Evolutionary conservation across 2,888 invertebrate species (phyloP), one percentile per base, ranked within the genome.

Genomic region (Melipona beecheii): DNA sequence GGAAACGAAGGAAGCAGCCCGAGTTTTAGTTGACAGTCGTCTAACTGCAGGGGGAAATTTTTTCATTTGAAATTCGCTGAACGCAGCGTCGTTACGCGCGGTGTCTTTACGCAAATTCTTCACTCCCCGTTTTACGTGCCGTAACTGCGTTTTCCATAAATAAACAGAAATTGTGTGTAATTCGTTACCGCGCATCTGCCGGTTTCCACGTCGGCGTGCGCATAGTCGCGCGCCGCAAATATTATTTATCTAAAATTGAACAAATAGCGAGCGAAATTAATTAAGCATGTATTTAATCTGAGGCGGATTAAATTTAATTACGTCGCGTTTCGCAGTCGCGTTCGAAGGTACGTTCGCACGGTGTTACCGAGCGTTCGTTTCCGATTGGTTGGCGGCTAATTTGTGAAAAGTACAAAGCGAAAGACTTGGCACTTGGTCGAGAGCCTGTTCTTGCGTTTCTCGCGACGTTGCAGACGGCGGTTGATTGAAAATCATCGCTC

Each of bases 401-500:
- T 9, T 9, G 36, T 0, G 36, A 9, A 43, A 43, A 9, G 43
- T 9, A 43, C 9, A 43, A 9, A 43, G 31, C 17, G 24, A 1
- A 2, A 9, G 9, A 24, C 27, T 24, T 19, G 2, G 24, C 27
- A 15, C 56, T 15, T 5, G 4, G 0, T 56, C 13, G 0, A 21
- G 0, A 21, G 54, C 27, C 27, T 27, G 36, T 9, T 36, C 36
- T 36, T 9, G 9, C 9, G 36, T 36, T 43, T 43, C 43, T 43
- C 9, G 9, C 43, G 43, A 43, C 43, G 24, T 56, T n/a, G n/a
- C 13, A 13, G 56, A 56, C 11, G 56, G n/a, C 56, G 2, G 56
- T 58, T 31, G 43, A 31, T 58, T 56, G 65, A 43, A 58, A 52
- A 60, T 76, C 49, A 64, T 70, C 71, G 52, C 27, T 52, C 21